Evolutionary conservation across 2,113 vertebrate genomes (phyloP), one percentile per base, ranked within the genome.

Genomic region (Platichthys stellatus): DNA sequence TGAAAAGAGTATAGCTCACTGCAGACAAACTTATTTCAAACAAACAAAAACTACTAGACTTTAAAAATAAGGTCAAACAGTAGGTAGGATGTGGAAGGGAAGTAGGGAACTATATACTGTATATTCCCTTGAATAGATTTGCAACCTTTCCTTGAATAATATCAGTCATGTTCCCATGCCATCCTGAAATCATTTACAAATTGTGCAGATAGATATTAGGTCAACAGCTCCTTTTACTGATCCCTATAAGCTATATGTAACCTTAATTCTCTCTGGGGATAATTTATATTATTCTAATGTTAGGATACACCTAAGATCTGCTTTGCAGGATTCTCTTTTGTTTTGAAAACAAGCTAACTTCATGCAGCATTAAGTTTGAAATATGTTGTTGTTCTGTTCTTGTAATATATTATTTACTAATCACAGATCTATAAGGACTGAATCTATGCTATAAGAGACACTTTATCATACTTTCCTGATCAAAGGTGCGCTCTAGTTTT

Each of bases 41-140:
- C 40, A 66, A 72, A 74, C 47, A 74, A 45, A 78, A 75, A 71
- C 43, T 82, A 57, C 21, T 13, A 54, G 62, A 81, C 66, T 67
- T 65, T 40, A 43, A 64, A 73, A 90, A 76, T 76, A 59, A 60
- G 83, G 85, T 82, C 81, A 86, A 68, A 81, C 84, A 82, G 75
- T 79, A 62, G 75, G 77, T 67, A 45, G 62, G 24, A 10, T 57
- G 85, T 84, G 62, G 82, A 78, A 73, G 61, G 56, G 47, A 35
- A 80, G 68, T 61, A 74, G 76, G 65, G 83, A 76, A 85, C 59
- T 56, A 68, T 71, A 40, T 35, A 35, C 35, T 35, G 35, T 35
- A 35, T 35, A 35, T 35, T 38, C 35, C 35, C 35, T 38, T 8
- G 35, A 38, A 51, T 80, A 71, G 70, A 83, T 78, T 3, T 24